Evolutionary conservation across 2,113 vertebrate species (phyloP), one percentile per base, ranked within the genome.

Genomic region (Osmerus eperlanus): DNA sequence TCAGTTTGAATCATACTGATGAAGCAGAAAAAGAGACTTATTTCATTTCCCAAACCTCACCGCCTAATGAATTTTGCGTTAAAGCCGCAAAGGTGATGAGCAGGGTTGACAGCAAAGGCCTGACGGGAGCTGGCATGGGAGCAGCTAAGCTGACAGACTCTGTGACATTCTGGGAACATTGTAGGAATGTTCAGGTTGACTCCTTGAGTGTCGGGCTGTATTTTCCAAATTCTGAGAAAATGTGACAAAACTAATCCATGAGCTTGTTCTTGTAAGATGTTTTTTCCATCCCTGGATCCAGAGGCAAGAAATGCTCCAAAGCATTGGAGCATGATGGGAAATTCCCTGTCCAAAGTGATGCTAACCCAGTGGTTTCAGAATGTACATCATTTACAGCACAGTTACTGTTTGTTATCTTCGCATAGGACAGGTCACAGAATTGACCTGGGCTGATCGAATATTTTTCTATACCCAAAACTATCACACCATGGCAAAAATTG

Each of bases 1-100:
- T 90, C 89, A 81, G 82, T 90, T 87, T 76, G 86, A 91, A 91
- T 91, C 89, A 83, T 79, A 84, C 86, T 90, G 88, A 91, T 91
- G 89, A 91, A 82, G 91, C 88, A 89, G 90, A 78, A 89, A 87
- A 79, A 82, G 77, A 77, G 19, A 56, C 86, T 80, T 65, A 71
- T 88, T 88, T 89, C 63, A 75, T 83, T 71, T 69, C 81, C 68
- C 83, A 67, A 70, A 78, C 77, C 69, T 63, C 66, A 73, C 77
- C 77, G 79, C 75, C 70, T 84, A 81, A 86, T 82, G 74, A 86
- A 75, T 84, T 80, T 82, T 79, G 73, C 68, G 63, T 59, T 64
- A 78, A 76, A 85, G 72, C 81, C 60, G 71, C 75, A 82, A 84
- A 83, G 75, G 67, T 80, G 78, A 82, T 70, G 77, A 53, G 47